Conservation (phyloP, 2,888 invertebrate genomes). For the Cataglyphis albicans region DNA sequence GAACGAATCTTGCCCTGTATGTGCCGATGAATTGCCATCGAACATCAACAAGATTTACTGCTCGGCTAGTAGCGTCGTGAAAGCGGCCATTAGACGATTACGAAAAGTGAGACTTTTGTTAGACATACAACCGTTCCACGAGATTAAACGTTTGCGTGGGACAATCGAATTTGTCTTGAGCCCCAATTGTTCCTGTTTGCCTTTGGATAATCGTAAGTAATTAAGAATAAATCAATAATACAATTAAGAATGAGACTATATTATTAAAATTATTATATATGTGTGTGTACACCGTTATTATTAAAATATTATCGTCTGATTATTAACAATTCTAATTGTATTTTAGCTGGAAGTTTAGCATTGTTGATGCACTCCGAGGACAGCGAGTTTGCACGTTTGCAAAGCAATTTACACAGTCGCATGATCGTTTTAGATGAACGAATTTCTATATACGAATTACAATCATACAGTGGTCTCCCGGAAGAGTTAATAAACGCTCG, state of each 20-base stretch:
- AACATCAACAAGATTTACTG: conserved; percentile 79
- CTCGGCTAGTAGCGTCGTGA: conserved; percentile 78
- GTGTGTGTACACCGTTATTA: background rate
- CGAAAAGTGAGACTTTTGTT: conserved; percentile 79
- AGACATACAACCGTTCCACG: conserved; percentile 74
- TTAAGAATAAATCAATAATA: background rate
- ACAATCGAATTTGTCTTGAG: conserved; percentile 77
- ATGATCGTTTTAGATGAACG: conserved; percentile 68
- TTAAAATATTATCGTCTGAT: background rate
- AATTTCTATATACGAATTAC: conserved; percentile 76
- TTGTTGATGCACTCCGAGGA: conserved; percentile 74
- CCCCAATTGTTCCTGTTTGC: conserved; percentile 79
- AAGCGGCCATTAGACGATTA: conserved; percentile 80
- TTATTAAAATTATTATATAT: background rate
- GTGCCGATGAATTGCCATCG: conserved; percentile 77
- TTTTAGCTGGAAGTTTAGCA: conserved; percentile 80
- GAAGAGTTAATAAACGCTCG: conserved; percentile 74
- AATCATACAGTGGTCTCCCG: conserved; percentile 71
- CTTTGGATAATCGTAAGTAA: conserved; percentile 80
- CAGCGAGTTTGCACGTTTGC: conserved; percentile 64
- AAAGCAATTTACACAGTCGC: conserved; percentile 61
- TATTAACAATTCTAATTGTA: conserved; percentile 55
- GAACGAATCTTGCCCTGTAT: conserved; percentile 77
- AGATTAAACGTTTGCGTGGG: conserved; percentile 72
- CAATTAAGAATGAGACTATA: background rate